phyloP scores from a whole-genome alignment of 2,797 vertebrate genomes.

The Meda fulgida region DNA sequence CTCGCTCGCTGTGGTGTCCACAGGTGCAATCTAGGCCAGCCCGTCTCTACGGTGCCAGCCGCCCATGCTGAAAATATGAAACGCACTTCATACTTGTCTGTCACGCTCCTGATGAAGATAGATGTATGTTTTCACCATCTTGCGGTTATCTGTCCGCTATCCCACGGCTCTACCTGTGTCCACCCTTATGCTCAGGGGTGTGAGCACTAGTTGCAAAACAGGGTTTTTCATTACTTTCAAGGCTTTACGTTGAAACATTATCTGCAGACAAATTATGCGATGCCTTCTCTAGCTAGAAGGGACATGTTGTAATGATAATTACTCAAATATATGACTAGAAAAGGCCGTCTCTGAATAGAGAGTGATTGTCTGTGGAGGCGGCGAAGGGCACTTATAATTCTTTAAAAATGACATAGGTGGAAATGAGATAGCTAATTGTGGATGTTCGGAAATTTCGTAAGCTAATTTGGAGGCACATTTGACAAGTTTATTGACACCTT shows the following conservation, averaged over 20 bases:
- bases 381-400: constrained; percentile 54
- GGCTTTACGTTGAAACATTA: constrained; percentile 76
- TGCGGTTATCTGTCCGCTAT: constrained; percentile 44
- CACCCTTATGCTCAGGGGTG: constrained; percentile 43
- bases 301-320: constrained; percentile 70
- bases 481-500: constrained; percentile 63
- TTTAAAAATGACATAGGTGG: constrained; percentile 64
- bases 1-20: constrained; percentile 34
- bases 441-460: constrained; percentile 56
- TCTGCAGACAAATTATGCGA: constrained; percentile 77
- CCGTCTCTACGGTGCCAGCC: constrained; percentile 52
- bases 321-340: constrained; percentile 73
- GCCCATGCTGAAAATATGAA: constrained; percentile 56
- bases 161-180: constrained; percentile 21
- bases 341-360: constrained; percentile 65
- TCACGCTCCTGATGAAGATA: constrained; percentile 64
- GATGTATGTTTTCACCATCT: constrained; percentile 60
- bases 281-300: constrained; percentile 60
- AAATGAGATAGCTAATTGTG: constrained; percentile 67
- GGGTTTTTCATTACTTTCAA: constrained; percentile 21
- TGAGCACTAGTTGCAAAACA: constrained; percentile 18
- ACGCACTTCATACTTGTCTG: constrained; percentile 57
- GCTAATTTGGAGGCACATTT: constrained; percentile 64
- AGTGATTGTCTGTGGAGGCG: constrained; percentile 65
- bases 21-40: constrained; percentile 60